Base-by-base conservation (phyloP, 2,113 vertebrate species). In the Crypturellus undulatus region DNA sequence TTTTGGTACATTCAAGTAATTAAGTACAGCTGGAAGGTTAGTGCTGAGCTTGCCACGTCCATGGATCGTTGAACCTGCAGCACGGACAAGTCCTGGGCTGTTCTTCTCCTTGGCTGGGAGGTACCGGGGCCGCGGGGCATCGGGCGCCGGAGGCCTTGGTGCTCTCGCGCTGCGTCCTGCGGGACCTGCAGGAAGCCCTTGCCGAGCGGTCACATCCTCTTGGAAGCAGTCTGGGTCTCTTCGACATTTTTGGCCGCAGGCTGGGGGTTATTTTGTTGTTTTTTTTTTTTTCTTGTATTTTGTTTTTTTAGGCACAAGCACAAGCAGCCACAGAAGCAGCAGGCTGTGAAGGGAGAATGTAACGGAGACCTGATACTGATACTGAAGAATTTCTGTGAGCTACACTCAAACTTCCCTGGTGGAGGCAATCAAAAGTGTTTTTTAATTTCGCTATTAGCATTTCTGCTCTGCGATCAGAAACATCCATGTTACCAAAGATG, bases 1-100 rank as follows among this genome's bases (percentile, higher is more conserved):
- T 68, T 84, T 43, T 36, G 92, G 90, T 93, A 94, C 97, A 92
- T 96, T 97, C 95, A 96, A 94, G 96, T 96, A 89, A 84, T 38
- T 7, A 75, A 94, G 94, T 22, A 54, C 58, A 90, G 92, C 94
- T 91, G 78, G 72, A 91, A 94, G 94, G 78, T 71, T 70, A 65
- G 90, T 56, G 92, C 90, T 79, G 87, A 92, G 84, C 91, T 91
- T 8, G 79, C 92, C 79, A 62, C 58, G 8, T 56, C 26, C 51
- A 30, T 0, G 10, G 67, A 20, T 45, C 18, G 1, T 30, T 3
- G 21, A n/a, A 47, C 68, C 40, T 3, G 20, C 10, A 10, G 72
- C 75, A 54, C 28, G 15, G 30, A 15, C 0, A 9, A 77, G 6
- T 22, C 36, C 54, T 3, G 2, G 89, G 72, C 84, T 28, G 70